These are phyloP conservation scores for Masnerella sp. DNA, from an alignment of 2,888 invertebrate species.

Conservation along the genomic window DNA sequence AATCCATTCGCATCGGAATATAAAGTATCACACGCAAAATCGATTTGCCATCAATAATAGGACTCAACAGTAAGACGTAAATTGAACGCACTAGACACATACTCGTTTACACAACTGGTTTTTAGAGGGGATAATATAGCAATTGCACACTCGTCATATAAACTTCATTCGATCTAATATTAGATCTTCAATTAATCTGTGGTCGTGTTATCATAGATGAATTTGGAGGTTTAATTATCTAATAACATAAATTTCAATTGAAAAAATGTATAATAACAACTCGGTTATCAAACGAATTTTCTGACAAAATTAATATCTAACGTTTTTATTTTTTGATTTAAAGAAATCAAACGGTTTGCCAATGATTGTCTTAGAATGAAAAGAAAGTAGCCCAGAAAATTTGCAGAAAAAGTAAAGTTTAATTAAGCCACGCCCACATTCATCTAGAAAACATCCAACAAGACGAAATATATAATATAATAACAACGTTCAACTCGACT, in stretches of 20 bases:
- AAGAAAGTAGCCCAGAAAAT: no score
- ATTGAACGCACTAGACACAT: not conserved
- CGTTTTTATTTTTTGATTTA: no score
- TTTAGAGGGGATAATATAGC: not conserved
- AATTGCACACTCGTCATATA: slow-evolving; percentile 11
- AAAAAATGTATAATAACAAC: not conserved
- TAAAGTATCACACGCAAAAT: slow-evolving; percentile 9
- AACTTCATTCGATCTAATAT: slow-evolving; percentile 7
- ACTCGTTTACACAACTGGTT: not conserved
- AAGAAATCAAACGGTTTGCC: no score
- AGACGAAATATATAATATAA: slow-evolving; percentile 6
- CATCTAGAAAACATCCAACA: slow-evolving; percentile 28
- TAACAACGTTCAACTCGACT: slow-evolving; percentile 12
- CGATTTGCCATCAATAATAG: slow-evolving; percentile 5
- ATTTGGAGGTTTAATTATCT: not conserved
- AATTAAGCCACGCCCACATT: no score
- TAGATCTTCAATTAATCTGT: not conserved
- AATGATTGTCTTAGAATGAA: no score
- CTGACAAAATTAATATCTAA: not conserved
- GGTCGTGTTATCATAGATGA: slow-evolving; percentile 12
- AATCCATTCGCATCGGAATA: not conserved
- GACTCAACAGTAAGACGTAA: slow-evolving; percentile 14
- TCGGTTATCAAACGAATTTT: not conserved
- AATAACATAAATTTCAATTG: not conserved
- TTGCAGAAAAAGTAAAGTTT: no score